Base-by-base conservation (phyloP, 2,113 vertebrate species). In the Euleptes europaea region DNA sequence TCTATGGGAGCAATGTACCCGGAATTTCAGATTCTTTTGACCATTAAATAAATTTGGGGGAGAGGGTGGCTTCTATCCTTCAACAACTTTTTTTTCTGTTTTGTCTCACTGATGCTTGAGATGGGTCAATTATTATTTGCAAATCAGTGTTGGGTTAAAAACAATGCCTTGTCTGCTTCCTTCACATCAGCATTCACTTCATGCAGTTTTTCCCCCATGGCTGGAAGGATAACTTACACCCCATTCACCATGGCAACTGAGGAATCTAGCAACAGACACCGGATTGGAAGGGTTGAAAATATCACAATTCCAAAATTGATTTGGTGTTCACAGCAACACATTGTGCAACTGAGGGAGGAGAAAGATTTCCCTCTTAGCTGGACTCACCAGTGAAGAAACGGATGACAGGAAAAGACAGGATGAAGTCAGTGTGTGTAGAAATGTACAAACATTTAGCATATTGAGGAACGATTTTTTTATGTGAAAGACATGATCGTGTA, bases 171-270 rank as follows among this genome's bases (percentile, higher is more conserved):
- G 38, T 47, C 78, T 83, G 42, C 90, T 94, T 93, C 70, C 17
- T 87, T 91, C 84, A 92, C 49, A 94, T 95, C 95, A 95, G 85
- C 88, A 93, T 96, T 96, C 92, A 57, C 90, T 95, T 93, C 92
- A 90, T 93, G 92, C 91, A 90, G 93, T 92, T 91, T 92, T 51
- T 33, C 78, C 89, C 85, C 67, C 82, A 69, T 78, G 73, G 92
- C 91, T 94, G 89, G 92, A 95, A 96, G 88, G 90, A 92, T 90
- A 89, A 82, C 92, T 94, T 96, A 93, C 89, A 94, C 90, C 92
- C 86, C 71, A 85, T 89, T 96, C 95, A 94, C 96, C 95, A 97
- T 97, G 93, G 96, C 93, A 97, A 96, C 95, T 93, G 91, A 92
- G 94, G 93, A 94, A 93, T 93, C 94, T 94, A 94, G 91, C 94